phyloP scores from a whole-genome alignment of 2,797 vertebrate species.

The Enteromius unitaeniatus region DNA sequence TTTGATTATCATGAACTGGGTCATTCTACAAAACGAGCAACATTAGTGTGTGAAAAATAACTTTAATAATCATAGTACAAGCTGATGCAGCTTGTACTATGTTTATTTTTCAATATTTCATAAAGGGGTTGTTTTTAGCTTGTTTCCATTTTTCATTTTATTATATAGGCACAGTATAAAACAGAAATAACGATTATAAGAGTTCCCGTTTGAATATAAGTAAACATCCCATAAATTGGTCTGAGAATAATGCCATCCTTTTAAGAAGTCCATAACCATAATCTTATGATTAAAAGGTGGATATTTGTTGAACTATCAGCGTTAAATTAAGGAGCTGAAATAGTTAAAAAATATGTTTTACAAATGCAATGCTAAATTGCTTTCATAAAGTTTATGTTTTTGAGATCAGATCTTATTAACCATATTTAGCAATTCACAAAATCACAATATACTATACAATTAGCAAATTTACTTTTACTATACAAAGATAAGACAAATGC shows the following conservation, averaged over 20 bases:
- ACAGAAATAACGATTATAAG: too few relatives aligned
- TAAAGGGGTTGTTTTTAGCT: too few relatives aligned
- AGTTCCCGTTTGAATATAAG: background rate
- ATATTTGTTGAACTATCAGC: background rate
- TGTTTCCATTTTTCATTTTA: background rate
- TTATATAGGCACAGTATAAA: background rate
- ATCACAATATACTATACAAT: background rate
- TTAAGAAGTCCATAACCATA: background rate
- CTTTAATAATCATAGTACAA: background rate
- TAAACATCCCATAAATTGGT: background rate
- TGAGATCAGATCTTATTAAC: background rate
- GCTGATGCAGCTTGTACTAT: background rate
- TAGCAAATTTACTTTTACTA: background rate
- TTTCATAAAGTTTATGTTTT: background rate
- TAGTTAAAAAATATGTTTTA: background rate
- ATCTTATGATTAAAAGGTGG: background rate
- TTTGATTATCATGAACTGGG: conserved; percentile 24
- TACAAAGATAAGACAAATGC: background rate
- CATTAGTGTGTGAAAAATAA: background rate
- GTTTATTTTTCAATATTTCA: background rate
- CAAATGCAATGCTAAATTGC: background rate
- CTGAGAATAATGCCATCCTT: background rate
- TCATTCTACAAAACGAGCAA: background rate
- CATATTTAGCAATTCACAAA: background rate
- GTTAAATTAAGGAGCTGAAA: background rate